Evolutionary conservation across 1,140 invertebrate genomes (phyloP).

Genomic region (Camponotus pennsylvanicus): DNA sequence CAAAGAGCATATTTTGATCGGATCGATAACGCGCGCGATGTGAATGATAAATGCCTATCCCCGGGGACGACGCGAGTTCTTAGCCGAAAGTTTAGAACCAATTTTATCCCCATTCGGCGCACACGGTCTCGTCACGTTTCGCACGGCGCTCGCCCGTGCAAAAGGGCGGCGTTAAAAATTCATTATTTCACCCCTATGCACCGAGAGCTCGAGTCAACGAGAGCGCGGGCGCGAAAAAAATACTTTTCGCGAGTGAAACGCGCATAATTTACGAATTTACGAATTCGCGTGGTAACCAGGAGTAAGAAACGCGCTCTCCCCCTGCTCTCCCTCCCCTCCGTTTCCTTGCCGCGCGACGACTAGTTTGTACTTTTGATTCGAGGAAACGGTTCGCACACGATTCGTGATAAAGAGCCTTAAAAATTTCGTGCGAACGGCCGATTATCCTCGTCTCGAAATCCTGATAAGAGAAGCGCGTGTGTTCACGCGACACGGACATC

Average conservation of each 20-base stretch:
- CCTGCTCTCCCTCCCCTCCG: no score
- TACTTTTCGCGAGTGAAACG: neutral
- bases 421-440: constrained; percentile 23
- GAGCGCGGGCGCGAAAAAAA: neutral
- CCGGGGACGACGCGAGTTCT: neutral
- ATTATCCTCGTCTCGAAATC: constrained; percentile 14
- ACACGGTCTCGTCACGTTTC: constrained; percentile 55
- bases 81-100: constrained; percentile 52
- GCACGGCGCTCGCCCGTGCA: constrained; percentile 4
- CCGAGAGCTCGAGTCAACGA: constrained; percentile 27
- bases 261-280: constrained; percentile 52
- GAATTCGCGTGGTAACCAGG: constrained; percentile 35
- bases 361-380: constrained; percentile 25
- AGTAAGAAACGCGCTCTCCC: neutral
- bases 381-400: constrained; percentile 20
- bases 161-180: constrained; percentile 60
- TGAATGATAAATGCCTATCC: constrained; percentile 59
- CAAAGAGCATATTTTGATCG: constrained; percentile 40
- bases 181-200: constrained; percentile 49
- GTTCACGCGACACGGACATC: neutral
- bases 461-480: constrained; percentile 9
- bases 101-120: constrained; percentile 58
- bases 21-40: constrained; percentile 46
- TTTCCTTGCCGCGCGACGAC: neutral
- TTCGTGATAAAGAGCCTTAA: constrained; percentile 19